Percentiles rank a stretch among this genome's conserved stretches.
Conservation (phyloP, 2,888 invertebrate genomes). For the Drosophila austrosaltans region DNA sequence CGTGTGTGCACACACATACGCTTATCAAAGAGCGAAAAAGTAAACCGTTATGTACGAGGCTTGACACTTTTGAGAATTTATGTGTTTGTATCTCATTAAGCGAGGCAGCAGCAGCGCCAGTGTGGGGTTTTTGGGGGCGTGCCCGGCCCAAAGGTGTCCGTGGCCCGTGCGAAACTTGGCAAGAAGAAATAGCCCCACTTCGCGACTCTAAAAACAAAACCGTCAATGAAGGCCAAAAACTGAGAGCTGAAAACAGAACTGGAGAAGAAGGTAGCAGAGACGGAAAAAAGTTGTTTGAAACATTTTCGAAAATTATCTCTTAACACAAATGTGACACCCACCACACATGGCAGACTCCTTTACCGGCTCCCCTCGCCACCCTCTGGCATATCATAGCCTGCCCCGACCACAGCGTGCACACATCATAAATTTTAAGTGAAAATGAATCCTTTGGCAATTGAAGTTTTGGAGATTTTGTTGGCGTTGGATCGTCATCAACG, state of each 20-base stretch:
- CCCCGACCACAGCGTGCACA: constrained; percentile 45
- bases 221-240: constrained; percentile 49
- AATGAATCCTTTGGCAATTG: constrained; percentile 81
- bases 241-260: constrained; percentile 39
- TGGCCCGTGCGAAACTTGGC: constrained; percentile 44
- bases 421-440: constrained; percentile 76
- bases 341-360: constrained; percentile 40
- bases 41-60: constrained; percentile 77
- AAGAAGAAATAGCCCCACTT: constrained; percentile 31
- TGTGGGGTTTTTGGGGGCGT: background rate
- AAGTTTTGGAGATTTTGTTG: constrained; percentile 72
- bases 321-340: constrained; percentile 77
- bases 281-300: constrained; percentile 64
- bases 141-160: constrained; percentile 60
- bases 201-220: constrained; percentile 40
- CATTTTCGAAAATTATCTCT: constrained; percentile 75
- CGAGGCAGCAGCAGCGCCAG: constrained; percentile 37
- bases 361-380: background rate
- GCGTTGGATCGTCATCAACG: constrained; percentile 70
- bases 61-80: constrained; percentile 82
- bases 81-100: constrained; percentile 83
- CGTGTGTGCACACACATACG: constrained; percentile 47
- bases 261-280: constrained; percentile 13
- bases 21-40: constrained; percentile 78
- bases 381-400: constrained; percentile 25